Evolutionary conservation across 2,797 vertebrate genomes (phyloP), one percentile per base, ranked within the genome.

Genomic region (Lithobates sylvaticus): DNA sequence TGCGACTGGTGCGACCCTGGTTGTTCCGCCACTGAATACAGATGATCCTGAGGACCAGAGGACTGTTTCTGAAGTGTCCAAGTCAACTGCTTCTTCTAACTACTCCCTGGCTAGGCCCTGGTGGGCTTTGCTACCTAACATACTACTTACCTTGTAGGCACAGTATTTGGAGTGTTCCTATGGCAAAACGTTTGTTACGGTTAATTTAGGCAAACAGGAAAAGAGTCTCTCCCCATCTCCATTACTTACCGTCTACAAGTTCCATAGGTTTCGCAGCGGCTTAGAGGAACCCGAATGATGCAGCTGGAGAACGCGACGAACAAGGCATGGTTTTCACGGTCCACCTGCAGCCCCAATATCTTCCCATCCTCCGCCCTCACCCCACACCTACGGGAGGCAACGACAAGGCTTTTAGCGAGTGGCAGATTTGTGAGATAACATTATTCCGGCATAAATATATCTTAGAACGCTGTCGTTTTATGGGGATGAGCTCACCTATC

Each of bases 221-320:
- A 3, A 21, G 3, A 54, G 15, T 0, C 3, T 21, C 16, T 21
- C 18, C 54, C 5, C 18, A 61, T 23, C n/a, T 50, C 42, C 16
- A 5, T 54, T 32, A 93, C 96, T 96, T 87, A 98, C 97, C 94
- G 96, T 80, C 91, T 95, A 91, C 97, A 98, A 85, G 91, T 89
- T 82, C 93, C 94, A 36, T 96, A 95, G 82, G 93, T 89, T 0
- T 91, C 84, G 76, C 97, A 98, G 76, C 93, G 96, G 89, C 97
- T 97, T 86, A 98, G 95, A 0, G 96, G 95, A 73, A 97, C 93
- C 0, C 95, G 94, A 88, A 97, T 92, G 64, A 98, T 93, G 0
- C 97, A 98, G 91, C 96, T 93, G 16, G 96, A 95, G 86, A 98
- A 98, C 4, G 96, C 97, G 89, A 97, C 97, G 3, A 96, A 98